These are phyloP conservation scores for Scyliorhinus canicula DNA, from an alignment of 2,797 vertebrate genomes.

Conservation along the genomic window DNA sequence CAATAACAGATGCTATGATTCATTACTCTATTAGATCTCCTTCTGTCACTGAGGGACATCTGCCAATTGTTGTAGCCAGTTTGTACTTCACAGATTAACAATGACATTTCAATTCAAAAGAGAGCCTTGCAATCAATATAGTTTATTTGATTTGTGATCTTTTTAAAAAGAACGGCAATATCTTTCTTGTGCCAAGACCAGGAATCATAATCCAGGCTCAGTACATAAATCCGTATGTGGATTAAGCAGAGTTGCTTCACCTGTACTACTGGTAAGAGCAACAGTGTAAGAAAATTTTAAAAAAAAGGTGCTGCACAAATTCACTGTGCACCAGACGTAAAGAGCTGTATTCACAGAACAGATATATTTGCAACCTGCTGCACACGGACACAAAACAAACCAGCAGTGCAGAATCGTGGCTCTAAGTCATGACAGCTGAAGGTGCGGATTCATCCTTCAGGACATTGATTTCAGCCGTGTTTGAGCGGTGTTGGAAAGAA, in stretches of 20 bases:
- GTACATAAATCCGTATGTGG: background rate
- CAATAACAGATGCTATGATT: conserved; percentile 31
- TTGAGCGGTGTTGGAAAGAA: too few species aligned
- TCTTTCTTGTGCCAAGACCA: background rate
- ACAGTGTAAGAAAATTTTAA: background rate
- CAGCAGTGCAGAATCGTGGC: background rate
- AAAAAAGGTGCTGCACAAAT: background rate
- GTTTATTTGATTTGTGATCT: conserved; percentile 36
- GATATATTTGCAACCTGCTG: background rate
- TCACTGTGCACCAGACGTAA: background rate
- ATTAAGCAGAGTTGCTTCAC: background rate
- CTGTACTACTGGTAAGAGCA: background rate
- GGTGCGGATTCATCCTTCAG: background rate
- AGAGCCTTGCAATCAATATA: conserved; percentile 32
- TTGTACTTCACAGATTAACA: conserved; percentile 30
- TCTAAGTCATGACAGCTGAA: background rate
- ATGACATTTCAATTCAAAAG: conserved; percentile 20
- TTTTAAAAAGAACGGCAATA: background rate
- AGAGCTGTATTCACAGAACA: background rate
- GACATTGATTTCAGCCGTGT: too few species aligned
- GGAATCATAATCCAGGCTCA: conserved; percentile 12
- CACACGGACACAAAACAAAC: background rate
- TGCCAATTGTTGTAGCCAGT: conserved; percentile 25
- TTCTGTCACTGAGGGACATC: conserved; percentile 22
- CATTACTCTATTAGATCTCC: conserved; percentile 34